Percentiles rank a stretch among this genome's conserved stretches.
These are phyloP conservation scores for Zeugodacus cucurbitae DNA, from an alignment of 1,140 invertebrate genomes.

Conservation along the genomic window DNA sequence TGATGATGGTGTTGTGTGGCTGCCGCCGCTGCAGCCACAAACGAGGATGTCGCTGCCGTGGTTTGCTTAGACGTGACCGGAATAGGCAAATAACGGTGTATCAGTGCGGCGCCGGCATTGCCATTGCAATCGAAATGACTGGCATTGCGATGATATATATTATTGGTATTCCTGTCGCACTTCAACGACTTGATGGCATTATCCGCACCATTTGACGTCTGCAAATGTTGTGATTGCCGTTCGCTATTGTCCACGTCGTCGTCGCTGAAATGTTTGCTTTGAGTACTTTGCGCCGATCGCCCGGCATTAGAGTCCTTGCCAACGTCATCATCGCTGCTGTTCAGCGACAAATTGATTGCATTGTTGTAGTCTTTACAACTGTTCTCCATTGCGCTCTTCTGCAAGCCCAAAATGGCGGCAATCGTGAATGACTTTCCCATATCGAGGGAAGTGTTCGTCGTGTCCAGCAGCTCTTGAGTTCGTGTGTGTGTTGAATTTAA, in stretches of 20 bases:
- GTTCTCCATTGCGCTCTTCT: constrained; percentile 56
- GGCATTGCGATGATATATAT: background rate
- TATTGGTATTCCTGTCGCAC: constrained; percentile 12
- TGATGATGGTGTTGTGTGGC: constrained; percentile 46
- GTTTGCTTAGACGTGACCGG: constrained; percentile 37
- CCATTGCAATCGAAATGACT: constrained; percentile 39
- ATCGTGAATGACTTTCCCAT: constrained; percentile 80
- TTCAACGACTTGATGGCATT: background rate
- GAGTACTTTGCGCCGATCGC: background rate
- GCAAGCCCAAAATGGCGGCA: constrained; percentile 80
- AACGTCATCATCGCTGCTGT: constrained; percentile 48
- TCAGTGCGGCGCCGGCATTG: constrained; percentile 42
- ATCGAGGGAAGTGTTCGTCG: constrained; percentile 63
- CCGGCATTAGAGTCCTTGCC: background rate
- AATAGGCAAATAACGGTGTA: constrained; percentile 54
- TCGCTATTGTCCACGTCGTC: background rate
- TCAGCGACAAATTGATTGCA: constrained; percentile 64
- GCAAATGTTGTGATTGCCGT: background rate
- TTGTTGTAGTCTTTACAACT: constrained; percentile 64
- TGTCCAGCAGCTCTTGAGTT: constrained; percentile 55
- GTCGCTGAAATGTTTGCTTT: background rate
- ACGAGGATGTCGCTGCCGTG: background rate
- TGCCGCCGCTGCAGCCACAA: constrained; percentile 30
- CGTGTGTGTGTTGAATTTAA: constrained; percentile 59
- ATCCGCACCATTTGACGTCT: background rate